Conservation (phyloP, 2,888 invertebrate genomes). For the Coenonympha glycerion region DNA sequence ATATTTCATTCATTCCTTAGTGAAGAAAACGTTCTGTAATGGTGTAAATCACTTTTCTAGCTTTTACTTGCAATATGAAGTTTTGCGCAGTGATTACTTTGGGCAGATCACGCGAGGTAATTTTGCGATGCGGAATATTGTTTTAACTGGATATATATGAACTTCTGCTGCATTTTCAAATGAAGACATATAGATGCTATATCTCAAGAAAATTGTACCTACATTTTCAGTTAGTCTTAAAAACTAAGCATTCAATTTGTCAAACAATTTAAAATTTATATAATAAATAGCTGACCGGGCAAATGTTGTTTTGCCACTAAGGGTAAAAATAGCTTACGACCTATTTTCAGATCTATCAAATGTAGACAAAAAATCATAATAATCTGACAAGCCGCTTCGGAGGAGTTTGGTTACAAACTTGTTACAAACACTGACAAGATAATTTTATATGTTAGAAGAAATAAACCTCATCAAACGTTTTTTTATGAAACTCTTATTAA, state of each 20-base stretch:
- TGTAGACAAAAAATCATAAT: no score
- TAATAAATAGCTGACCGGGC: no score
- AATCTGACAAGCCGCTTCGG: no score
- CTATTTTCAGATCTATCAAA: no score
- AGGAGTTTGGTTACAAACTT: no score
- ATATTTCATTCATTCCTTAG: no score
- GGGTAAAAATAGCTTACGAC: no score
- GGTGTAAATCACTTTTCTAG: slow-evolving; percentile 19
- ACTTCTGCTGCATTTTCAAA: not conserved
- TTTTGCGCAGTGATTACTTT: slow-evolving; percentile 24
- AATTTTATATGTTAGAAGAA: no score
- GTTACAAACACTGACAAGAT: no score
- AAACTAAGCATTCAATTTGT: not conserved
- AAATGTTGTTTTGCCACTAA: no score
- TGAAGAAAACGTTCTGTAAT: slow-evolving; percentile 2
- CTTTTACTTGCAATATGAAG: slow-evolving; percentile 27
- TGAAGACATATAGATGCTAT: not conserved
- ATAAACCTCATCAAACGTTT: no score
- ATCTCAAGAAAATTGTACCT: not conserved
- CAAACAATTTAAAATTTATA: not conserved
- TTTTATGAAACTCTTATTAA: no score
- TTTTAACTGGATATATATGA: not conserved
- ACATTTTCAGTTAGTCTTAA: not conserved
- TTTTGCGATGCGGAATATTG: slow-evolving; percentile 2
- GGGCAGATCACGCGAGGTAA: slow-evolving; percentile 21